A percentile compares a stretch with the other conserved stretches of the same genome.
phyloP scores from a whole-genome alignment of 2,888 invertebrate genomes.

The Apoda limacodes region DNA sequence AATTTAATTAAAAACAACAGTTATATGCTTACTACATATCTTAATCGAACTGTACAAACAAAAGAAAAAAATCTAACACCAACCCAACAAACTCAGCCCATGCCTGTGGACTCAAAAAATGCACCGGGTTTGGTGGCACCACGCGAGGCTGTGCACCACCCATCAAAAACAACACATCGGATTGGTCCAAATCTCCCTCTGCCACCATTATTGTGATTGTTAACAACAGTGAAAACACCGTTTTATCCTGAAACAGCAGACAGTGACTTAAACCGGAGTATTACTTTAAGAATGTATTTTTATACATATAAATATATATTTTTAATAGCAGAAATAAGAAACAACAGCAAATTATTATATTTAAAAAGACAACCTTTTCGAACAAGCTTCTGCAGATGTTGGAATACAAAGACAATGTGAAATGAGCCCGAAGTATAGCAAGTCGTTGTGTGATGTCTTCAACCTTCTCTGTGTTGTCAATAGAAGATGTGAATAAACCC shows the following conservation, averaged over 20 bases:
- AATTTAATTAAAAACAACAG: no score
- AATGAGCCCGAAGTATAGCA: constrained; percentile 79
- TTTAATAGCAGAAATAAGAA: not conserved
- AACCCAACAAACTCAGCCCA: constrained; percentile 61
- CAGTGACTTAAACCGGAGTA: no score
- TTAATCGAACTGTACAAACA: no score
- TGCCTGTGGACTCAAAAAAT: constrained; percentile 48
- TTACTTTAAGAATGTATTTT: no score
- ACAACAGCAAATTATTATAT: not conserved
- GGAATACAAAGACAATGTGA: constrained; percentile 89
- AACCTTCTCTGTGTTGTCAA: constrained; percentile 87
- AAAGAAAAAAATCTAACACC: not conserved
- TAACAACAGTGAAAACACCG: constrained; percentile 85
- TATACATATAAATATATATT: no score
- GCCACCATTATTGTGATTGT: constrained; percentile 77
- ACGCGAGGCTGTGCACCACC: constrained; percentile 77
- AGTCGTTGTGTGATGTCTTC: constrained; percentile 83
- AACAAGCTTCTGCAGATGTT: constrained; percentile 95
- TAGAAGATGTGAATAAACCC: constrained; percentile 85
- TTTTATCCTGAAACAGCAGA: constrained; percentile 81
- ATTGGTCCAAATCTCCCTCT: constrained; percentile 66
- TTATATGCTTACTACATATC: no score
- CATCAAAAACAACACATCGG: constrained; percentile 87
- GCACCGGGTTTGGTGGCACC: constrained; percentile 41
- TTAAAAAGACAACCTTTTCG: constrained; percentile 79